Conservation (phyloP, 2,888 invertebrate species). For the Piscicola geometra region DNA sequence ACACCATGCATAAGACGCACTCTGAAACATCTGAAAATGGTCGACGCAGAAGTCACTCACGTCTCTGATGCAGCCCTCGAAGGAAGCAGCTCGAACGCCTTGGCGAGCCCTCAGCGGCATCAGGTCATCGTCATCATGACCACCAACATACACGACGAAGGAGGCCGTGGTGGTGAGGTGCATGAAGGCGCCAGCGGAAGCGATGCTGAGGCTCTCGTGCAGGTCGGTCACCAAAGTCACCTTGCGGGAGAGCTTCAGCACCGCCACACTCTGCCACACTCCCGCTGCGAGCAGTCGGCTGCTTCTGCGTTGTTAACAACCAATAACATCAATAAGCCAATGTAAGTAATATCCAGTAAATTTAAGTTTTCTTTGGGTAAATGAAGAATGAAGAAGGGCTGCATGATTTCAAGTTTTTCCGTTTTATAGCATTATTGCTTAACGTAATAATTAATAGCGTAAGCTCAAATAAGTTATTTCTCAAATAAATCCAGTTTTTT, state of each 20-base stretch:
- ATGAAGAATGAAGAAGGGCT: too few species aligned
- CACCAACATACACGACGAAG: neutral
- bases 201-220: slow-evolving; percentile 46
- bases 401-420: too few species aligned
- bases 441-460: too few species aligned
- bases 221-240: slow-evolving; percentile 76
- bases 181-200: neutral
- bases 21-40: too few species aligned
- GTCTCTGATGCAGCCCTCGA: neutral
- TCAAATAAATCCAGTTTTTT: too few species aligned
- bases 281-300: slow-evolving; percentile 69
- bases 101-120: neutral
- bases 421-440: too few species aligned
- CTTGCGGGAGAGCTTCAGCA: slow-evolving; percentile 63
- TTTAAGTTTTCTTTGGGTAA: too few species aligned
- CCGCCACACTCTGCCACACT: slow-evolving; percentile 79
- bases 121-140: neutral
- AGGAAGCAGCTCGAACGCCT: neutral
- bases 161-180: neutral
- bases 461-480: too few species aligned
- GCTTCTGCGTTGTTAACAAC: slow-evolving; percentile 67
- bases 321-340: too few species aligned
- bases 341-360: too few species aligned
- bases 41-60: neutral
- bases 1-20: too few species aligned